A percentile compares a stretch with the other conserved stretches of the same genome.
Evolutionary conservation across 2,797 vertebrate genomes (phyloP).

Genomic region (Sebastolobus altivelis): DNA sequence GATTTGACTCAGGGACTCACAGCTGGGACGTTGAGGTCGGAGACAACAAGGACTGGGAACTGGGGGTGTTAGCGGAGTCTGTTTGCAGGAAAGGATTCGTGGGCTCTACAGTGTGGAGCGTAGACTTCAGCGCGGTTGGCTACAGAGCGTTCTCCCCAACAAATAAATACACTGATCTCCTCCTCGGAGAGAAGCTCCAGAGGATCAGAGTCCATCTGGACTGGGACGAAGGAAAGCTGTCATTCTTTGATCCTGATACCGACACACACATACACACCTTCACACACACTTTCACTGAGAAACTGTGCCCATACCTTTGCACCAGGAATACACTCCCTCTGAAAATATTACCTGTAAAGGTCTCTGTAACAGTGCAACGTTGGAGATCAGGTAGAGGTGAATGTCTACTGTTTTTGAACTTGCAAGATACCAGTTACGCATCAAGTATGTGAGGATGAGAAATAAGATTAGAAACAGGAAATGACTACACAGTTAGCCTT

Average conservation of each 20-base stretch:
- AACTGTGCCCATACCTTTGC: slow-evolving; percentile 31
- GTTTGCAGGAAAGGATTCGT: background rate
- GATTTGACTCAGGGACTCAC: slow-evolving; percentile 27
- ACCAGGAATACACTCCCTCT: slow-evolving; percentile 33
- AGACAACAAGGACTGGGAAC: slow-evolving; percentile 50
- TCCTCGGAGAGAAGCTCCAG: background rate
- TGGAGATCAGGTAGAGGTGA: no score
- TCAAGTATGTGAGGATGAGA: no score
- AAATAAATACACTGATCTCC: slow-evolving; percentile 1
- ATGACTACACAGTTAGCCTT: no score
- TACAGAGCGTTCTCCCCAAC: slow-evolving; percentile 24
- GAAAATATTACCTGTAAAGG: slow-evolving; percentile 15
- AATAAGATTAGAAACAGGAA: no score
- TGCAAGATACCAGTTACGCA: no score
- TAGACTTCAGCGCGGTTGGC: background rate
- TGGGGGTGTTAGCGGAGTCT: slow-evolving; percentile 24
- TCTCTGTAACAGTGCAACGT: background rate
- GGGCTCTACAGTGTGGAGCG: slow-evolving; percentile 28
- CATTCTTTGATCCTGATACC: slow-evolving; percentile 11
- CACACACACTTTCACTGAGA: slow-evolving; percentile 44
- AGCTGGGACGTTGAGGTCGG: slow-evolving; percentile 37
- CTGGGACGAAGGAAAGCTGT: background rate
- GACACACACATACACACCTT: slow-evolving; percentile 32
- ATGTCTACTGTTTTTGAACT: no score
- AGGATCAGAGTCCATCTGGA: slow-evolving; percentile 40